These are phyloP conservation scores for Ophraella communa DNA, from an alignment of 2,888 invertebrate genomes.

Conservation along the genomic window DNA sequence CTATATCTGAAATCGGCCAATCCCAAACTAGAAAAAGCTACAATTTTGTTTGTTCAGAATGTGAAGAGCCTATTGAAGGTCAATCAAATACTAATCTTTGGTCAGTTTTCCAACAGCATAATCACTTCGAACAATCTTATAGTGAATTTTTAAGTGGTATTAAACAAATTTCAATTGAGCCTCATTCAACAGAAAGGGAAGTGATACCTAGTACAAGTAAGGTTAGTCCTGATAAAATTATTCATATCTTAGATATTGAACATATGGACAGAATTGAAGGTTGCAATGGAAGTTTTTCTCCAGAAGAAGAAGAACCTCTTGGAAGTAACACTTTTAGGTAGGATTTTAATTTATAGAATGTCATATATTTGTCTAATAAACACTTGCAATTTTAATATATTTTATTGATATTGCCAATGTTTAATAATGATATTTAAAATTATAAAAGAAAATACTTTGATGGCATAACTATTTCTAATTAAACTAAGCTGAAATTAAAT, in stretches of 20 bases:
- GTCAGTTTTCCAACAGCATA: slow-evolving; percentile 42
- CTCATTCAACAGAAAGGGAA: not conserved
- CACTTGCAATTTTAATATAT: no score
- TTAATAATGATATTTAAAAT: no score
- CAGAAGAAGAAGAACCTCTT: slow-evolving; percentile 14
- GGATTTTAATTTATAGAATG: not conserved
- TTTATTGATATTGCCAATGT: no score
- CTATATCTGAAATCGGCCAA: slow-evolving; percentile 37
- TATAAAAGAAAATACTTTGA: no score
- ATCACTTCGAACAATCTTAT: slow-evolving; percentile 44
- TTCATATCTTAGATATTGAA: slow-evolving; percentile 7
- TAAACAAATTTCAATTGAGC: slow-evolving; percentile 6
- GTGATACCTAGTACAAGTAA: slow-evolving; percentile 2
- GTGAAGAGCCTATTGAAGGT: slow-evolving; percentile 37
- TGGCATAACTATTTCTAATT: no score
- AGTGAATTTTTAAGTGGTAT: slow-evolving; percentile 31
- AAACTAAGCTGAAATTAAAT: no score
- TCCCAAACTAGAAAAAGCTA: slow-evolving; percentile 22
- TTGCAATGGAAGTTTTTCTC: slow-evolving; percentile 11
- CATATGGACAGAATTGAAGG: slow-evolving; percentile 34
- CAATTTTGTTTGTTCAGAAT: slow-evolving; percentile 40
- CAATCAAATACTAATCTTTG: slow-evolving; percentile 40
- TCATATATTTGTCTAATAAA: no score
- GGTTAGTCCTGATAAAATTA: not conserved
- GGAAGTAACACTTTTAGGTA: slow-evolving; percentile 41